phyloP scores from a whole-genome alignment of 2,888 invertebrate species.

The Nomada fucata region DNA sequence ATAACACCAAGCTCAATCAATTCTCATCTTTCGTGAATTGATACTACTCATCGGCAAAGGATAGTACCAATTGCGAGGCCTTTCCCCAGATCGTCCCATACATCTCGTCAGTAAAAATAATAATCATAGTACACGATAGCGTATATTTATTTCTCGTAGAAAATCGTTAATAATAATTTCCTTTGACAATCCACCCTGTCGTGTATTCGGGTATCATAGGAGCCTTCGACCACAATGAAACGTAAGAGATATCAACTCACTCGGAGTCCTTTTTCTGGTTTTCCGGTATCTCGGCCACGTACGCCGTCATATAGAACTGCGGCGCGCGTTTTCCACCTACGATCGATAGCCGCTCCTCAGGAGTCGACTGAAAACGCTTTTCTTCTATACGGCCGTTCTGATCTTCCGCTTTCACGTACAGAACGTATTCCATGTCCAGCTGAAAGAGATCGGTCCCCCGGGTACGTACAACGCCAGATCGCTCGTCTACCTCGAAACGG shows the following conservation, averaged over 20 bases:
- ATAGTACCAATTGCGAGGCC: no score
- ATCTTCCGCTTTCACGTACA: conserved; percentile 98
- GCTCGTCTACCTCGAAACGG: conserved; percentile 93
- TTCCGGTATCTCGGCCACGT: conserved; percentile 98
- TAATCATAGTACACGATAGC: no score
- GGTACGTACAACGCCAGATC: conserved; percentile 96
- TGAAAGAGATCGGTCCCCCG: conserved; percentile 96
- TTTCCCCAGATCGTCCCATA: no score
- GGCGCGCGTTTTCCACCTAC: conserved; percentile 99
- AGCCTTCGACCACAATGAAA: neutral
- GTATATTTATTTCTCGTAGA: no score
- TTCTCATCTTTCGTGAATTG: no score
- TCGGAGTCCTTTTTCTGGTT: conserved; percentile 98
- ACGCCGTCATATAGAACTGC: conserved; percentile 98
- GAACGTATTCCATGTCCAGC: conserved; percentile 97
- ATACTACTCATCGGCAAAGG: no score
- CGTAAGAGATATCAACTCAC: conserved; percentile 87
- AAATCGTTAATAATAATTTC: no score
- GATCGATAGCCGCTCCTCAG: conserved; percentile 95
- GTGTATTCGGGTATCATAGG: no score
- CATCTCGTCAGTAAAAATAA: no score
- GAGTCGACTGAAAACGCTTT: conserved; percentile 94
- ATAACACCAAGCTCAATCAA: no score
- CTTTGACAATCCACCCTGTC: no score
- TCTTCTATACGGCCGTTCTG: conserved; percentile 97